Evolutionary conservation across 2,888 invertebrate species (phyloP).

Genomic region (Chaitophorus viminalis): DNA sequence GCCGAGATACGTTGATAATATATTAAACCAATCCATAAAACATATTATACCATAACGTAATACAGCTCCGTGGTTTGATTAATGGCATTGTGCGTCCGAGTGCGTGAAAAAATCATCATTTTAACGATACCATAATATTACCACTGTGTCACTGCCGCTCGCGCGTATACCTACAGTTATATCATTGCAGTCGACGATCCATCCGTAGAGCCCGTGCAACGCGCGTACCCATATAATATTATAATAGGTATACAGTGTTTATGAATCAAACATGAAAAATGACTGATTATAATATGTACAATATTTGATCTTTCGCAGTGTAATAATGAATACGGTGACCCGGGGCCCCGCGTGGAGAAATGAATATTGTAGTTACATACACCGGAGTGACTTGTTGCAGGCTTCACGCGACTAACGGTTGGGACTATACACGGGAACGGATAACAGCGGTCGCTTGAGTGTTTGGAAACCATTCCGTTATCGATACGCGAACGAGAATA

Average conservation of each 20-base stretch:
- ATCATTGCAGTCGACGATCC: not conserved
- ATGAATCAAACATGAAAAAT: slow-evolving; percentile 46
- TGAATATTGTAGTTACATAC: not conserved
- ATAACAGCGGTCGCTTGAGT: not conserved
- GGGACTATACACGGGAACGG: no score
- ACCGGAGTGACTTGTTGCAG: no score
- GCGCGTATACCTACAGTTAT: no score
- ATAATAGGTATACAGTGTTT: not conserved
- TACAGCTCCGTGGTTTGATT: not conserved
- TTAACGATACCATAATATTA: no score
- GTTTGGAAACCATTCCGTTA: not conserved
- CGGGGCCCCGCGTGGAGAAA: slow-evolving; percentile 3
- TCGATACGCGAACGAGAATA: no score
- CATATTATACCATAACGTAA: no score
- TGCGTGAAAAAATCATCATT: slow-evolving; percentile 31
- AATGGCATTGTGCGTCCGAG: slow-evolving; percentile 29
- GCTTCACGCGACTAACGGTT: not conserved
- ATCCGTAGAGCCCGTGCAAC: not conserved
- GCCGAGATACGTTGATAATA: slow-evolving; percentile 7
- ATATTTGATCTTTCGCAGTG: slow-evolving; percentile 27
- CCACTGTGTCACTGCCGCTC: no score
- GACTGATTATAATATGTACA: slow-evolving; percentile 33
- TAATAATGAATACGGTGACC: slow-evolving; percentile 45
- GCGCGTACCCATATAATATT: no score
- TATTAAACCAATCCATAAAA: slow-evolving; percentile 17